Evolutionary conservation across 2,888 invertebrate genomes (phyloP).

Genomic region (Calameuta idolon): DNA sequence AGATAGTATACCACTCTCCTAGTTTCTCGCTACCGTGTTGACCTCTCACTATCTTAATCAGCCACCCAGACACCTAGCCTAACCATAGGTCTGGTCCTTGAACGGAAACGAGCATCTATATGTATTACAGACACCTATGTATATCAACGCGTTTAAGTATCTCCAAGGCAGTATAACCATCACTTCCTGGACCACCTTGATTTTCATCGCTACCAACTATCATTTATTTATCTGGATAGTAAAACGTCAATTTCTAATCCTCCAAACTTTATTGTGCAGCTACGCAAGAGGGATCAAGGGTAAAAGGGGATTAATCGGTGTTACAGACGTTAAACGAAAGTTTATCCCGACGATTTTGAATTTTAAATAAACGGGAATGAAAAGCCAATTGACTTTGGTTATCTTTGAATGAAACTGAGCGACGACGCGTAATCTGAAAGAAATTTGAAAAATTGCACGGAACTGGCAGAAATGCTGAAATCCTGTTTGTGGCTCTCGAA

Average conservation of each 20-base stretch:
- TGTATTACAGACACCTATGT: background rate
- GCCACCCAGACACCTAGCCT: background rate
- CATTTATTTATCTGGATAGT: background rate
- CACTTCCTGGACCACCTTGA: background rate
- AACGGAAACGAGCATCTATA: background rate
- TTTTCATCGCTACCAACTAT: background rate
- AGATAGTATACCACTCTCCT: background rate
- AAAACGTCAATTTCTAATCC: background rate
- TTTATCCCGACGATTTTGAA: background rate
- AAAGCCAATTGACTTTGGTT: background rate
- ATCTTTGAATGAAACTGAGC: background rate
- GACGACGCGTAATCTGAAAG: background rate
- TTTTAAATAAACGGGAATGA: background rate
- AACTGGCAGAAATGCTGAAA: slow-evolving; percentile 31
- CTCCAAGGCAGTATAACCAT: background rate
- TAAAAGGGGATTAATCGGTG: background rate
- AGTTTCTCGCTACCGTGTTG: background rate
- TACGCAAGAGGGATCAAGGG: background rate
- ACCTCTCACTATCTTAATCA: background rate
- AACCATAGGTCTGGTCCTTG: background rate
- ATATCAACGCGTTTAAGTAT: background rate
- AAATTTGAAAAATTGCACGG: slow-evolving; percentile 7
- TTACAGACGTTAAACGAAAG: background rate
- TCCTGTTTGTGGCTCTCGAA: slow-evolving; percentile 50
- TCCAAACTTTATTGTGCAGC: background rate